A percentile compares a stretch with the other conserved stretches of the same genome.
Conservation (phyloP, 2,797 vertebrate species). For the Falco novaeseelandiae region DNA sequence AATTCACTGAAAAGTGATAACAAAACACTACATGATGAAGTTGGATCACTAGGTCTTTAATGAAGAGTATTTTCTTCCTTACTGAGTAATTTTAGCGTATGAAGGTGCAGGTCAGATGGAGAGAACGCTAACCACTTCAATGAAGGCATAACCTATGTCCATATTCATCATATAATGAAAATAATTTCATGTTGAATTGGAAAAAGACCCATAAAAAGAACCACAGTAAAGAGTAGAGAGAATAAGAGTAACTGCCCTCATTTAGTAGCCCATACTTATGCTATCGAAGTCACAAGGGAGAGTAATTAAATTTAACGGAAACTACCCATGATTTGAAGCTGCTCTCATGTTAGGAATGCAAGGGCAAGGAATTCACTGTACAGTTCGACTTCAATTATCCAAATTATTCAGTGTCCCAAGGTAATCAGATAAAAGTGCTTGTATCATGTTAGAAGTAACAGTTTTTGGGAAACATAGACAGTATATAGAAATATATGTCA, state of each 20-base stretch:
- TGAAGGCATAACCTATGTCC: background rate
- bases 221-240: background rate
- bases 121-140: background rate
- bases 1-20: background rate
- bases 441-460: background rate
- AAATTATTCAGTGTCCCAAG: background rate
- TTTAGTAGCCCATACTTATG: background rate
- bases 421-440: background rate
- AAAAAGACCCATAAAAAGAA: background rate
- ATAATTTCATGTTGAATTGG: background rate
- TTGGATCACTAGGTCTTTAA: background rate
- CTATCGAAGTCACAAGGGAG: background rate
- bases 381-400: slow-evolving; percentile 1
- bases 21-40: background rate
- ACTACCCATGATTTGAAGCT: background rate
- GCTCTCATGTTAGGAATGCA: background rate
- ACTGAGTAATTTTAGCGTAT: background rate
- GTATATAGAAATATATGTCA: background rate
- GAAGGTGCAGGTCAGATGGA: background rate
- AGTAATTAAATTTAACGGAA: slow-evolving; percentile 18
- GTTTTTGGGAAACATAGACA: background rate
- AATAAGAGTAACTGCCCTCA: background rate
- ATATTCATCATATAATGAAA: background rate
- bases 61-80: background rate
- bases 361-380: background rate